Percentiles rank a stretch among this genome's conserved stretches.
phyloP scores from a whole-genome alignment of 2,113 vertebrate species.

The Sinocyclocheilus anophthalmus region DNA sequence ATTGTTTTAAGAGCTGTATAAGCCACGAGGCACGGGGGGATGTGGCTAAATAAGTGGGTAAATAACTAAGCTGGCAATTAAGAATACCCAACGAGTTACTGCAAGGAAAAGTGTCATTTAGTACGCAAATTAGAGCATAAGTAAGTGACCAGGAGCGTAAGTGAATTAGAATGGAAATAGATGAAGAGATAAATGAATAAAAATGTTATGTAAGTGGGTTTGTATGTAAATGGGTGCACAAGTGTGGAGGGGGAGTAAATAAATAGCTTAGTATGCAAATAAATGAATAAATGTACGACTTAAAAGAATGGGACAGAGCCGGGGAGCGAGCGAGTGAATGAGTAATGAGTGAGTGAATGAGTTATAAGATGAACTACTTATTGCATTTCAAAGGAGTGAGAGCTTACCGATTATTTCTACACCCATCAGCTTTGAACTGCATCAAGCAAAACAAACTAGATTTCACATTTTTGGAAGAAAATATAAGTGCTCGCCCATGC shows the following conservation, averaged over 20 bases:
- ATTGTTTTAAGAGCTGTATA: conserved; percentile 32
- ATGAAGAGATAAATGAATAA: conserved; percentile 73
- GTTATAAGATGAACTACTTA: conserved; percentile 30
- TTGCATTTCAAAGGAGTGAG: conserved; percentile 42
- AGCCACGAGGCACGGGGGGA: conserved; percentile 34
- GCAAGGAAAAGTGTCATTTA: conserved; percentile 61
- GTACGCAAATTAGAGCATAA: conserved; percentile 65
- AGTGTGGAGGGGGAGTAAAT: conserved; percentile 65
- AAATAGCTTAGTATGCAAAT: conserved; percentile 81
- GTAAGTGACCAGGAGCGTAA: conserved; percentile 72
- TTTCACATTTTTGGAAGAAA: neutral
- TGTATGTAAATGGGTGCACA: conserved; percentile 75
- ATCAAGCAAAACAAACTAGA: neutral
- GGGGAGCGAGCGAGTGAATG: conserved; percentile 57
- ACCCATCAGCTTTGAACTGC: conserved; percentile 27
- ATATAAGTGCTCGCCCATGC: neutral
- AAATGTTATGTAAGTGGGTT: conserved; percentile 63
- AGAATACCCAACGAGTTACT: conserved; percentile 34
- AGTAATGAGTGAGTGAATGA: conserved; percentile 47
- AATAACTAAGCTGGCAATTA: conserved; percentile 53
- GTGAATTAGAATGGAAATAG: conserved; percentile 77
- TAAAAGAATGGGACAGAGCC: conserved; percentile 27
- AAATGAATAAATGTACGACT: conserved; percentile 70
- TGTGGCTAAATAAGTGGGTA: conserved; percentile 28
- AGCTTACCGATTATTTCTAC: conserved; percentile 41